phyloP scores from a whole-genome alignment of 1,140 invertebrate species.

The Procambarus virginalis region DNA sequence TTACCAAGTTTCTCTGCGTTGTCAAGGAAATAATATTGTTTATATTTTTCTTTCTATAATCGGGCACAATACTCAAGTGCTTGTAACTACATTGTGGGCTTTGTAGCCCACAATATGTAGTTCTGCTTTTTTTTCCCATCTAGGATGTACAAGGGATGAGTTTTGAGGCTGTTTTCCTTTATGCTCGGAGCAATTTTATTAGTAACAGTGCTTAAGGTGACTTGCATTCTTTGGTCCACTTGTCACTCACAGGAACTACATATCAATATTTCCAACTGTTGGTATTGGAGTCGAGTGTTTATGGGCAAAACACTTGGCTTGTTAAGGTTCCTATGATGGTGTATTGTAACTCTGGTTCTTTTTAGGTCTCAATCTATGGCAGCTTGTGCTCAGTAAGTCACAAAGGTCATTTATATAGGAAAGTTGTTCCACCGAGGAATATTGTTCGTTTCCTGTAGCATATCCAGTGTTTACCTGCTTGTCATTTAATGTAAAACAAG shows the following conservation, averaged over 20 bases:
- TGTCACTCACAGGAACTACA: constrained; percentile 51
- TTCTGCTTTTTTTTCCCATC: constrained; percentile 26
- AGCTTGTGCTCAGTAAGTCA: constrained; percentile 46
- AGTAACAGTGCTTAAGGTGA: constrained; percentile 53
- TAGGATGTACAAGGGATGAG: constrained; percentile 14
- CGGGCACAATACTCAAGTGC: not conserved
- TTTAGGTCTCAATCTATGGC: constrained; percentile 23
- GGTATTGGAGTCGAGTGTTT: constrained; percentile 20
- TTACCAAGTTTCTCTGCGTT: constrained; percentile 14
- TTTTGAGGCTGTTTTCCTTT: constrained; percentile 56
- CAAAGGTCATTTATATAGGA: constrained; percentile 44
- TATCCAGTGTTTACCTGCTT: constrained; percentile 36
- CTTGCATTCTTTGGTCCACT: constrained; percentile 34
- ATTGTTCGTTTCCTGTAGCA: constrained; percentile 26
- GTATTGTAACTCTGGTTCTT: constrained; percentile 34
- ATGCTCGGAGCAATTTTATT: constrained; percentile 51
- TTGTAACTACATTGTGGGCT: no score
- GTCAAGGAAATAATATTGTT: constrained; percentile 26
- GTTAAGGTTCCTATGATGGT: constrained; percentile 58
- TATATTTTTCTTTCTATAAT: constrained; percentile 15
- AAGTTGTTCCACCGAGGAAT: constrained; percentile 34
- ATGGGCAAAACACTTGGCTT: constrained; percentile 45
- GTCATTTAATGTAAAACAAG: constrained; percentile 35
- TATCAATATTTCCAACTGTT: constrained; percentile 42
- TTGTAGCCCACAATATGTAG: no score